Evolutionary conservation across 2,797 vertebrate species (phyloP).

Genomic region (Ctenosaura bakeri): DNA sequence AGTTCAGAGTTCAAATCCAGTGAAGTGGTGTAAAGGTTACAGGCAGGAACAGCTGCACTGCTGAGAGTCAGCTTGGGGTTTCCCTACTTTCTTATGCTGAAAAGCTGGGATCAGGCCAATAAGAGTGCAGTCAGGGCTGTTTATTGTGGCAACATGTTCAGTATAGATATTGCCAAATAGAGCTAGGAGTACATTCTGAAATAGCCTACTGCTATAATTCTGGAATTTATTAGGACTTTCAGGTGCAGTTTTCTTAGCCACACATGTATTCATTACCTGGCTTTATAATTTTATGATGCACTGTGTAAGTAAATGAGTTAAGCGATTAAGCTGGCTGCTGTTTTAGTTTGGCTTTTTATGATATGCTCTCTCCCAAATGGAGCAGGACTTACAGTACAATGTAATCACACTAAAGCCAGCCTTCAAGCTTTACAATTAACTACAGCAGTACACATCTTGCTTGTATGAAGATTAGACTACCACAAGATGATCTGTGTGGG

Average conservation of each 20-base stretch:
- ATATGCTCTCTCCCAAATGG: slow-evolving; percentile 46
- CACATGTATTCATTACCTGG: slow-evolving; percentile 59
- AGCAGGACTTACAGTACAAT: slow-evolving; percentile 45
- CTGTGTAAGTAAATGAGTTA: slow-evolving; percentile 60
- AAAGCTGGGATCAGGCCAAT: neutral
- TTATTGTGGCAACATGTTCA: slow-evolving; percentile 1
- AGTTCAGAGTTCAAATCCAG: slow-evolving; percentile 1
- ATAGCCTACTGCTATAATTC: neutral
- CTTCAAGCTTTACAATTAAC: neutral
- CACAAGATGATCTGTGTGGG: neutral
- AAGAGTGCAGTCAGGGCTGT: neutral
- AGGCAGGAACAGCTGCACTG: neutral
- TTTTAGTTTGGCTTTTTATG: slow-evolving; percentile 50
- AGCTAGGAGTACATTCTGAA: neutral
- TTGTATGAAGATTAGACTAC: neutral
- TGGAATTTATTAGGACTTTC: slow-evolving; percentile 52
- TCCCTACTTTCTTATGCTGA: neutral
- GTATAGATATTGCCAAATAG: neutral
- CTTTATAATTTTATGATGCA: slow-evolving; percentile 58
- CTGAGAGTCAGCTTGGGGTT: neutral
- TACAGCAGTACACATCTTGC: neutral
- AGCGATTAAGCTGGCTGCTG: slow-evolving; percentile 55
- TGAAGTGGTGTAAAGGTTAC: neutral
- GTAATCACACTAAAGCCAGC: neutral
- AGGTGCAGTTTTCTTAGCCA: slow-evolving; percentile 22